Evolutionary conservation across 2,888 invertebrate genomes (phyloP), one percentile per base, ranked within the genome.

Genomic region (Ernsta delagoae): DNA sequence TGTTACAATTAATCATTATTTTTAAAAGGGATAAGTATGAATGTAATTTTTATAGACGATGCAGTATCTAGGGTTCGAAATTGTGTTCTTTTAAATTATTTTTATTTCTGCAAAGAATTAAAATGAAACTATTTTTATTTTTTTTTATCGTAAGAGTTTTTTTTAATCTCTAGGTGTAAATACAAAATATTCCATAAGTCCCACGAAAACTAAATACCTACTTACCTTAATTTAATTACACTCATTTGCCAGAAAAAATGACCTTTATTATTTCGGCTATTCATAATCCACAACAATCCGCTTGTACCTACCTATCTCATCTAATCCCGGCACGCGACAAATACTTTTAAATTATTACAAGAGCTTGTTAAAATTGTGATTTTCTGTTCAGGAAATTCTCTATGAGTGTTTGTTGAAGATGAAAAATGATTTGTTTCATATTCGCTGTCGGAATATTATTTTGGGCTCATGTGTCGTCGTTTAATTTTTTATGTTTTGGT

Each of bases 401-500:
- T 62, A 71, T 68, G 72, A 74, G 70, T 66, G 72, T 69, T 72
- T 66, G 57, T 64, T 70, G 72, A 73, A 73, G 69, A 75, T 75
- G 77, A 78, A 71, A 75, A 76, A 77, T 77, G 72, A 67, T 65
- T 59, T 70, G 59, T 59, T 70, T 67, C 71, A 70, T 70, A 73
- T 70, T 67, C 69, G 68, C 70, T 74, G 77, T 73, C 73, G 70
- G 60, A 70, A 70, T 69, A 69, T 63, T 75, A 75, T 74, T 75
- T 76, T 74, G 70, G 70, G 70, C 70, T 34, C 71, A 61, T 64
- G 41, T 71, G 75, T 73, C 75, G 70, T 71, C 72, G 59, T 64
- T 71, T 70, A 68, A 72, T 74, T 71, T 72, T 74, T 73, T 67
- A 73, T 70, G 70, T 71, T 71, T 72, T 70, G 70, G 56, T 63